These are phyloP conservation scores for Caenorhabditis angaria DNA, from an alignment of 2,888 invertebrate genomes.

Conservation along the genomic window DNA sequence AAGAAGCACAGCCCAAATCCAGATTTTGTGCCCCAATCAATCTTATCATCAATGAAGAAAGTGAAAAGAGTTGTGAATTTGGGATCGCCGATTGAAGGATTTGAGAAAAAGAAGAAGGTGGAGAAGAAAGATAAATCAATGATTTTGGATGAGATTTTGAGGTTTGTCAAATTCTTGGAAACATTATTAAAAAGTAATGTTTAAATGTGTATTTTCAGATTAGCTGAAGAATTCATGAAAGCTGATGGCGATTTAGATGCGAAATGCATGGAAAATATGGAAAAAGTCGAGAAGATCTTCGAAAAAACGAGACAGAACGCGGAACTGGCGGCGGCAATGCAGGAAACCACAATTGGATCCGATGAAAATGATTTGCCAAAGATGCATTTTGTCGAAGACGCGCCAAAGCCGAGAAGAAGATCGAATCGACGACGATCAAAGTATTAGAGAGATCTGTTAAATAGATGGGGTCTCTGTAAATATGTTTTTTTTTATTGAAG, in stretches of 20 bases:
- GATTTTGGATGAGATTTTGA: slow-evolving; percentile 5
- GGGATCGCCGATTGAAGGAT: neutral
- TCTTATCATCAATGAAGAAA: slow-evolving; percentile 21
- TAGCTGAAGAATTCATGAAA: neutral
- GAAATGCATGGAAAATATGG: neutral
- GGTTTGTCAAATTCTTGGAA: neutral
- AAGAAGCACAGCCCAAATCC: slow-evolving; percentile 10
- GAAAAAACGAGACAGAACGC: neutral
- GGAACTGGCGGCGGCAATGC: too few relatives aligned
- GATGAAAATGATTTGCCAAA: too few relatives aligned
- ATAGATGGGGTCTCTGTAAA: too few relatives aligned
- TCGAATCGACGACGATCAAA: too few relatives aligned
- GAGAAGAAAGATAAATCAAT: slow-evolving; percentile 9
- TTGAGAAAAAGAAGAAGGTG: neutral
- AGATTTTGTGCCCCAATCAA: slow-evolving; percentile 18
- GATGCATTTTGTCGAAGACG: too few relatives aligned
- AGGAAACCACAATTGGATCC: too few relatives aligned
- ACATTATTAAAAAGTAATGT: neutral
- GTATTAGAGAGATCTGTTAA: too few relatives aligned
- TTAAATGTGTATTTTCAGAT: slow-evolving; percentile 5
- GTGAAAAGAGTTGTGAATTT: neutral
- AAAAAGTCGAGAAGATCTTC: neutral
- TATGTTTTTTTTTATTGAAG: too few relatives aligned
- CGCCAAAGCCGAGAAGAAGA: too few relatives aligned
- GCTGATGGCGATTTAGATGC: neutral